Evolutionary conservation across 2,797 vertebrate genomes (phyloP), one percentile per base, ranked within the genome.

Genomic region (Etheostoma nigrum): DNA sequence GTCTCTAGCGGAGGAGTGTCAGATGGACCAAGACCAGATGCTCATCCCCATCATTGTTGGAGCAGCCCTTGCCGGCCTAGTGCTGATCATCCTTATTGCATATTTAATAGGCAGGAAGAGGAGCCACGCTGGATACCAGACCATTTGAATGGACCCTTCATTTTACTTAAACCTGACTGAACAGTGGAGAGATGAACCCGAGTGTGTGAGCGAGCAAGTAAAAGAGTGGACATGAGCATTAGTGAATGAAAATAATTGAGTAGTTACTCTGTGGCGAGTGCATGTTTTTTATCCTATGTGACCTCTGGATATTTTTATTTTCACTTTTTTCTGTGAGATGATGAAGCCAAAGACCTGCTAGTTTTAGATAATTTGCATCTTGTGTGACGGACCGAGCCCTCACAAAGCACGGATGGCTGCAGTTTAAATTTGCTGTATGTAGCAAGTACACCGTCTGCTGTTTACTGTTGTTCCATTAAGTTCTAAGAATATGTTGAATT

Each of bases 101-200:
- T 99, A 99, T 92, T 95, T 99, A 79, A 97, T 99, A 74, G 98
- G 98, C 87, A 95, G 97, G 77, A 99, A 97, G 95, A 96, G 97
- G 90, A 99, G 98, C 91, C 98, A 99, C 2, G 98, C 98, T 44
- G 98, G 98, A 89, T 99, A 99, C 93, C 98, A 99, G 93, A 99
- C 98, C 51, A 99, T 99, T 89, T 99, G 95, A 97, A 61, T 0
- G 27, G 40, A 49, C 69, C 54, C 47, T 15, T 76, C 4, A 21
- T 78, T 67, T 27, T 73, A 62, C 54, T 74, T 36, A 6, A 72
- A 65, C 27, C 44, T 16, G 55, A 81, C 79, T 79, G 74, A 78
- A 19, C 23, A 48, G 25, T 42, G 76, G 61, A 61, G 42, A 45
- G 53, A 74, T n/a, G 14, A 81, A 60, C 44, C 23, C 13, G 51